A percentile compares a stretch with the other conserved stretches of the same genome.
phyloP scores from a whole-genome alignment of 2,888 invertebrate species.

The Platypus cylindrus region DNA sequence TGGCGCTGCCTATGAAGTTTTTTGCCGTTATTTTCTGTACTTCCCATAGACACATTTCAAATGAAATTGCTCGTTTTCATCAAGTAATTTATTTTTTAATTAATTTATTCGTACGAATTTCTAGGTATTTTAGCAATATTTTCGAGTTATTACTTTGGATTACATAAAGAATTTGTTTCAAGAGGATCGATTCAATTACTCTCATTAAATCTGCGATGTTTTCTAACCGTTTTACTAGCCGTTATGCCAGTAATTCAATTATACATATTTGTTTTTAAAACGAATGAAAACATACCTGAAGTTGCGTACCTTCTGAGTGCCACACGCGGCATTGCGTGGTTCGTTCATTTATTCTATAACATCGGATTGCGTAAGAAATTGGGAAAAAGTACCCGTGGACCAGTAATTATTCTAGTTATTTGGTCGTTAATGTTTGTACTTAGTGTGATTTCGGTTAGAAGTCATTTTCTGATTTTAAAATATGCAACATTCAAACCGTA shows the following conservation, averaged over 20 bases:
- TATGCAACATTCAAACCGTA: conserved; percentile 23
- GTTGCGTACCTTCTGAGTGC: conserved; percentile 56
- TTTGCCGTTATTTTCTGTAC: no score
- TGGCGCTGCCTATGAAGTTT: no score
- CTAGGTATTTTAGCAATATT: conserved; percentile 58
- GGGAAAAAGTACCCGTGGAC: conserved; percentile 59
- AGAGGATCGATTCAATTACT: conserved; percentile 50
- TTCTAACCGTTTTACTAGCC: conserved; percentile 49
- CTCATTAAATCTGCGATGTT: conserved; percentile 51
- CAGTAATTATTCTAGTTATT: conserved; percentile 50
- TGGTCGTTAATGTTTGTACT: conserved; percentile 58
- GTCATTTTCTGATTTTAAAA: conserved; percentile 42
- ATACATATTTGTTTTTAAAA: conserved; percentile 46
- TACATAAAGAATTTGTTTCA: conserved; percentile 47
- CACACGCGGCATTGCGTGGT: conserved; percentile 65
- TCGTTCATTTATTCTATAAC: conserved; percentile 65
- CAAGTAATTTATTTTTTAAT: no score
- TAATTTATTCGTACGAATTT: no score
- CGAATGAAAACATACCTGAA: conserved; percentile 40
- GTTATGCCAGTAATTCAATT: conserved; percentile 56
- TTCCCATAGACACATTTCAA: no score
- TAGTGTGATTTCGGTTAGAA: conserved; percentile 55
- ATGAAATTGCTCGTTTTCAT: no score
- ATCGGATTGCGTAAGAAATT: conserved; percentile 53
- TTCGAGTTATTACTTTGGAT: conserved; percentile 74